Conservation (phyloP, 2,797 vertebrate genomes). For the Darevskia nairensis region DNA sequence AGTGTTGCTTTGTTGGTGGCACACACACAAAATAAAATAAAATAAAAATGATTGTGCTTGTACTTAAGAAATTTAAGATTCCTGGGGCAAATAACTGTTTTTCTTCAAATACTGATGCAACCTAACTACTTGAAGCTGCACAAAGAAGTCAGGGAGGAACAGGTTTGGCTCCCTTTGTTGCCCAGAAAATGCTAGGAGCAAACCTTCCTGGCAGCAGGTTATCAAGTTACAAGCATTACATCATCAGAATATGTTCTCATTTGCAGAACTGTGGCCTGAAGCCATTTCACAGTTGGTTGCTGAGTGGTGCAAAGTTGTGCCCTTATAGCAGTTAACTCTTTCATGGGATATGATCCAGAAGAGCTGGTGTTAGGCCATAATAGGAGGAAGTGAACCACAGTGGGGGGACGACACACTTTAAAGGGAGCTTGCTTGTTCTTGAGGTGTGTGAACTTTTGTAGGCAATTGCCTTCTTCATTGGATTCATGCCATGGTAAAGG, state of each 20-base stretch:
- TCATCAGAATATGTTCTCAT: constrained; percentile 15
- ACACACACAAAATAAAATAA: not conserved
- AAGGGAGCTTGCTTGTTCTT: too few relatives aligned
- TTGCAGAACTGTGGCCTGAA: constrained; percentile 18
- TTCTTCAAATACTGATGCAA: constrained; percentile 10
- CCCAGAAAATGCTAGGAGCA: constrained; percentile 21
- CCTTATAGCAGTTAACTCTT: constrained; percentile 47
- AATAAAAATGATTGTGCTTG: constrained; percentile 27
- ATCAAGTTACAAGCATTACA: constrained; percentile 35
- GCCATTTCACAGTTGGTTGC: constrained; percentile 10
- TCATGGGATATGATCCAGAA: not conserved
- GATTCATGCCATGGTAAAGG: too few relatives aligned
- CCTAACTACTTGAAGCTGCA: constrained; percentile 23
- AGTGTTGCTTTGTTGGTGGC: constrained; percentile 23
- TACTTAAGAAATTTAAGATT: constrained; percentile 32
- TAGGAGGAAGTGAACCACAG: not conserved
- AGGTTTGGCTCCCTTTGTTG: constrained; percentile 22
- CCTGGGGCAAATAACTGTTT: not conserved
- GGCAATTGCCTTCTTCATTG: too few relatives aligned
- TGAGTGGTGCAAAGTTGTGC: not conserved
- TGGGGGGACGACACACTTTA: too few relatives aligned
- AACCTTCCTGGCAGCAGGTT: constrained; percentile 1
- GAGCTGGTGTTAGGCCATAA: constrained; percentile 8
- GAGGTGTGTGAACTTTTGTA: too few relatives aligned
- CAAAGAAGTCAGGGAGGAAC: not conserved